Evolutionary conservation across 2,113 vertebrate species (phyloP), one percentile per base, ranked within the genome.

Genomic region (Boulengeromyrus knoepffleri): DNA sequence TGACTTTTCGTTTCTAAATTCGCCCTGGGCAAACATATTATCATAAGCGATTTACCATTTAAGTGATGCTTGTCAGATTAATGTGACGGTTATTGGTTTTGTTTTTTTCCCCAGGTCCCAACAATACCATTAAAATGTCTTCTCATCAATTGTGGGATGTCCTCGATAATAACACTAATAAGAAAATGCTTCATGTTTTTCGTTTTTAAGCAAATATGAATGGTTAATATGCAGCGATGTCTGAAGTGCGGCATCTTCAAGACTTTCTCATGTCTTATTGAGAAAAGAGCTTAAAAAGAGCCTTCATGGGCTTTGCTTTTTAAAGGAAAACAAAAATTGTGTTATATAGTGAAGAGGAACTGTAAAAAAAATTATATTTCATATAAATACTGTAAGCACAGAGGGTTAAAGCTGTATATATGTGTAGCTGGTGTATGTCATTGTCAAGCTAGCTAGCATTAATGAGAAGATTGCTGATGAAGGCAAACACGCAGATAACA

Each of bases 1-100:
- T 50, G n/a, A 80, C 87, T 77, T 89, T 89, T 89, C 13, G 46
- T 87, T 7, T 87, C 24, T 52, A 77, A 50, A 77, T 89, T 89
- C 66, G 46, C 88, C 88, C 70, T 80, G 46, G 46, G 88, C 42
- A 70, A 70, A 88, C 62, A 31, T 85, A 85, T 86, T 86, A 86
- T 47, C 19, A 19, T 47, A 88, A 21, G 39, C 74, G 36, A 80
- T 80, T 80, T 80, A 80, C 74, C 36, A 80, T 80, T 19, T 80
- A 80, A 80, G 36, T 80, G 74, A 80, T 42, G 74, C 74, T 80
- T 46, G 58, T 46, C 15, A 88, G 86, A 87, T 52, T 86, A 86
- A 86, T 47, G 45, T 47, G 50, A 87, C 50, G 49, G 49, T 87
- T 87, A 87, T 53, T 56, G 50, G 31, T 36, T 12, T 53, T 50